Evolutionary conservation across 2,888 invertebrate genomes (phyloP), one percentile per base, ranked within the genome.

Genomic region (Heliconius sara): DNA sequence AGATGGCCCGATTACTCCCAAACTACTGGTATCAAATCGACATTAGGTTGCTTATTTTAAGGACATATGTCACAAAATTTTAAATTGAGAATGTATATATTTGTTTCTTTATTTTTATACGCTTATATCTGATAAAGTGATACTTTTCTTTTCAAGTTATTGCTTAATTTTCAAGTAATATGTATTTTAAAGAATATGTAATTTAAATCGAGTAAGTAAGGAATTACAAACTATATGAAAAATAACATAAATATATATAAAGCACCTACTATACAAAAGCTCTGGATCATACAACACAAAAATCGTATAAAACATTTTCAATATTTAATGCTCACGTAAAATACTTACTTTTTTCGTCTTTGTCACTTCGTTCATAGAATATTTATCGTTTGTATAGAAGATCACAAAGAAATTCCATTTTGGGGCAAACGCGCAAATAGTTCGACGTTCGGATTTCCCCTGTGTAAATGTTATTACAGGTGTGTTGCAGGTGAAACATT

Each of bases 391-490:
- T 88, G 85, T 88, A 90, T 89, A 89, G 84, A 84, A 85, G 84
- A 87, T 87, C 86, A 92, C 92, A 94, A 93, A 93, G 92, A 93
- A 93, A 93, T 93, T 92, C 92, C 90, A 92, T 94, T 92, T 93
- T 91, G 89, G 92, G 91, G 89, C 89, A 92, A 93, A 93, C 88
- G 91, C 89, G 91, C 93, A 92, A 93, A 93, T 93, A 94, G 93
- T 94, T 94, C 91, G 93, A 93, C 91, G 91, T 93, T 92, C 91
- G 93, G 92, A 94, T 94, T 94, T 94, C 93, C 93, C 94, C 85
- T 91, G 94, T 92, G 94, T 93, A 94, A 94, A 94, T 93, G 91
- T 94, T 94, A 92, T 93, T 92, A 92, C 91, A 89, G 89, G 89
- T 87, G 87, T 87, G 88, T 88, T 92, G 91, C 91, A 92, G 91